Evolutionary conservation across 2,888 invertebrate species (phyloP), one percentile per base, ranked within the genome.

Genomic region (Papilio protenor): DNA sequence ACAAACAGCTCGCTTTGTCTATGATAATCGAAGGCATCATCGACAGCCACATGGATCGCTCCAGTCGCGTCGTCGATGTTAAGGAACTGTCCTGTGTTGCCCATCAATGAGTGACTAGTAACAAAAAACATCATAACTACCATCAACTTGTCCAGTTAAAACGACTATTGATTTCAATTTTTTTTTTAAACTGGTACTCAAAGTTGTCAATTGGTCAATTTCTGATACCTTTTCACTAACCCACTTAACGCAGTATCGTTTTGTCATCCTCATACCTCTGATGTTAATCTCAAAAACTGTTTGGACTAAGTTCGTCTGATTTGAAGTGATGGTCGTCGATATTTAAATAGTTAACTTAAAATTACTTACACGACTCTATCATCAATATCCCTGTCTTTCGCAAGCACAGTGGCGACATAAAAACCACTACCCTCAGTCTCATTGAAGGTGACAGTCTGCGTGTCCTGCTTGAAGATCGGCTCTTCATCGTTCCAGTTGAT

Each of bases 401-500:
- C 97, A 10, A 83, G 81, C 6, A 97, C 90, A 1, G 86, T 94
- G 1, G 89, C 94, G n/a, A 97, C 93, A 6, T 81, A 79, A 80
- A 88, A 91, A 3, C 94, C 95, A 2, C 84, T 88, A 0, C 88
- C 90, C 47, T 95, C 95, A 23, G 95, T 96, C 90, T 97, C 97
- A 18, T 94, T 87, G 76, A 96, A 90, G 8, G 87, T 81, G 0
- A 92, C 92, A 0, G 84, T 90, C 55, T 90, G 88, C 6, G 88
- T 86, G 18, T 85, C 82, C 4, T 88, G 79, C 10, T 87, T 84
- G 87, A 97, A 97, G 80, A 94, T 94, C 0, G 97, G 97, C 81
- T 91, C 83, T 86, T 97, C 97, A 85, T 97, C 97, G 87, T 97
- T 97, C 93, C 95, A 95, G 89, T 97, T 97, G 49, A 91, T 89